A percentile compares a stretch with the other conserved stretches of the same genome.
Conservation (phyloP, 2,888 invertebrate species). For the Eupithecia centaureata region DNA sequence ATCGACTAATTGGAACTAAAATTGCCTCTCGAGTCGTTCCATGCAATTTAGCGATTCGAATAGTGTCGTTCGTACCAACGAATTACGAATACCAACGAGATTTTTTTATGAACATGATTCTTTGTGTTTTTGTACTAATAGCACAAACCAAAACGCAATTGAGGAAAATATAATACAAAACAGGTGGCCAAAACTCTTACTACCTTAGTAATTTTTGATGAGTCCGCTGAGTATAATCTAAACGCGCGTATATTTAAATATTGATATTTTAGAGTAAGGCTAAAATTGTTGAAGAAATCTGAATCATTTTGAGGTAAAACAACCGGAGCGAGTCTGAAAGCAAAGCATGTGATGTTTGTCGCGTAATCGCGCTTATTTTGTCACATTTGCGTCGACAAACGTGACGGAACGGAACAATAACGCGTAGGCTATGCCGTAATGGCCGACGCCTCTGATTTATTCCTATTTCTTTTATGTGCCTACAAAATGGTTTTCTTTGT, state of each 20-base stretch:
- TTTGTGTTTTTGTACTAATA: not conserved
- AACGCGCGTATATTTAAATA: not conserved
- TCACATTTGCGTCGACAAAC: constrained; percentile 74
- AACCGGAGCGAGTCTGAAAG: constrained; percentile 43
- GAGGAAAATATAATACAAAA: not conserved
- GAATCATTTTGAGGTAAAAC: constrained; percentile 24
- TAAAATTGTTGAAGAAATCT: constrained; percentile 20
- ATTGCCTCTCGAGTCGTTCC: constrained; percentile 48
- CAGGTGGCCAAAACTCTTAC: not conserved
- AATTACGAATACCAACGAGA: not conserved
- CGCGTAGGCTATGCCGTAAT: constrained; percentile 70
- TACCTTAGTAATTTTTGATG: not conserved
- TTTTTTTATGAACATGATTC: not conserved
- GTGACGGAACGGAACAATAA: constrained; percentile 76
- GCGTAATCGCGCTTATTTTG: constrained; percentile 73
- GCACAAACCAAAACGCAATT: not conserved
- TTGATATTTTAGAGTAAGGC: not conserved
- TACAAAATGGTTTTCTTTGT: constrained; percentile 74
- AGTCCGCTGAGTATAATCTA: not conserved
- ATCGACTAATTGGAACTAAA: constrained; percentile 53
- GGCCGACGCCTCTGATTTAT: constrained; percentile 78
- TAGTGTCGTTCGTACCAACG: constrained; percentile 13
- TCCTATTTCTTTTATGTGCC: constrained; percentile 79
- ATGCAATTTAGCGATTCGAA: constrained; percentile 38
- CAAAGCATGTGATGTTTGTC: constrained; percentile 62